phyloP scores from a whole-genome alignment of 2,113 vertebrate genomes.

The Silurus meridionalis region DNA sequence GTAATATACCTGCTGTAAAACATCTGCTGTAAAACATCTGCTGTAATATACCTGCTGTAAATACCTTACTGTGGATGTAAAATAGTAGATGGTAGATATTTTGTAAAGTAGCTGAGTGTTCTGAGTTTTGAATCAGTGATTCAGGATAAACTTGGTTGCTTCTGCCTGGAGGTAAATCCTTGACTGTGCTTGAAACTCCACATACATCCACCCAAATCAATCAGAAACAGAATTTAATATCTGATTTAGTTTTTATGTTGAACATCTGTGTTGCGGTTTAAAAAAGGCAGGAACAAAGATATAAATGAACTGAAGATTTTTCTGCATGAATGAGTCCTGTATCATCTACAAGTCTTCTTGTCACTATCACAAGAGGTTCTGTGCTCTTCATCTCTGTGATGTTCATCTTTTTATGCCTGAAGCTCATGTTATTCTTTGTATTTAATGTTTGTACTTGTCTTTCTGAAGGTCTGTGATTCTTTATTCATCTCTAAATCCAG shows the following conservation, averaged over 20 bases:
- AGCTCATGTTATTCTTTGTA: not conserved
- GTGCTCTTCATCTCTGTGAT: not conserved
- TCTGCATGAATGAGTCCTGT: not conserved
- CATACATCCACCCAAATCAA: not conserved
- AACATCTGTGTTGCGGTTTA: not conserved
- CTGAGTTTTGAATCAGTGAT: not conserved
- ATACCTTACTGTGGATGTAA: rapidly evolving
- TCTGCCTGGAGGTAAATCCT: not conserved
- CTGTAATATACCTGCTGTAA: not conserved
- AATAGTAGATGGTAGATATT: not conserved
- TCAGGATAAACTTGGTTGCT: not conserved
- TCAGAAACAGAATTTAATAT: not conserved
- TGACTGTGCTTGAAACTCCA: not conserved
- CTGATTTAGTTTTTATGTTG: not conserved
- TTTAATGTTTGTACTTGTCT: not conserved
- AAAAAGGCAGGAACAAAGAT: not conserved
- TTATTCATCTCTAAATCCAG: not conserved
- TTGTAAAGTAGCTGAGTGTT: not conserved
- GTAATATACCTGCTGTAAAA: too few relatives aligned
- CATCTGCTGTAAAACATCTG: too few relatives aligned
- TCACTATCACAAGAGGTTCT: not conserved
- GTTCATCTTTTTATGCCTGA: not conserved
- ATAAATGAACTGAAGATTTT: not conserved
- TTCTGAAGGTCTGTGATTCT: not conserved
- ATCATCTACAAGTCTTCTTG: not conserved